A percentile compares a stretch with the other conserved stretches of the same genome.
phyloP scores from a whole-genome alignment of 2,113 vertebrate species.

The Tachysurus vachellii region DNA sequence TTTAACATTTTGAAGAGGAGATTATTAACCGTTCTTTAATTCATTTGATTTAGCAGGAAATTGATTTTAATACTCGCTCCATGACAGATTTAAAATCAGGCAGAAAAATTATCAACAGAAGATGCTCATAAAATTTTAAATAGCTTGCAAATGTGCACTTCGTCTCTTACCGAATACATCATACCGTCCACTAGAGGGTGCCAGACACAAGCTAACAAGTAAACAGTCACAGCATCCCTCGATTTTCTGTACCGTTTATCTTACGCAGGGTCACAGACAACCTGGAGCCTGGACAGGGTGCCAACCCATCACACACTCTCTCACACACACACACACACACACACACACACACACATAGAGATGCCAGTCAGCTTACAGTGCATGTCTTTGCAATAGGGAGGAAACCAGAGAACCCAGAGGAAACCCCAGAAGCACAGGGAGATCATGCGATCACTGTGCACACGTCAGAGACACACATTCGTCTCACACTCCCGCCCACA shows the following conservation, averaged over 20 bases:
- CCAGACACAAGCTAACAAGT: not conserved
- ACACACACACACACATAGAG: not conserved
- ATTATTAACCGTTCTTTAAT: not conserved
- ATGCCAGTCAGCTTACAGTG: too few species aligned
- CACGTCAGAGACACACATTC: too few species aligned
- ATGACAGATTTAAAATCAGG: not conserved
- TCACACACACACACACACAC: too few species aligned
- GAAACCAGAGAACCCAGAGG: too few species aligned
- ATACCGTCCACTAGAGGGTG: not conserved
- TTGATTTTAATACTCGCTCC: not conserved
- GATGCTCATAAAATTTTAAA: not conserved
- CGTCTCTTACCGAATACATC: not conserved
- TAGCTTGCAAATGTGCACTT: not conserved
- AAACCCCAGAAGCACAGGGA: too few species aligned
- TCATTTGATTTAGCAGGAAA: not conserved
- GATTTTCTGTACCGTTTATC: too few species aligned
- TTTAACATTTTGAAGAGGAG: not conserved
- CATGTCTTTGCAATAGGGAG: too few species aligned
- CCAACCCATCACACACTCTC: too few species aligned
- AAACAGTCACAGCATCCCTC: not conserved
- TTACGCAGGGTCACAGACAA: too few species aligned
- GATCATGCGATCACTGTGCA: too few species aligned
- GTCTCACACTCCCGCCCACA: not conserved
- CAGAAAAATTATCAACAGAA: not conserved
- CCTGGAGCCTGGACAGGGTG: too few species aligned